Evolutionary conservation across 2,888 invertebrate genomes (phyloP).

Genomic region (Macrosiphum euphorbiae): DNA sequence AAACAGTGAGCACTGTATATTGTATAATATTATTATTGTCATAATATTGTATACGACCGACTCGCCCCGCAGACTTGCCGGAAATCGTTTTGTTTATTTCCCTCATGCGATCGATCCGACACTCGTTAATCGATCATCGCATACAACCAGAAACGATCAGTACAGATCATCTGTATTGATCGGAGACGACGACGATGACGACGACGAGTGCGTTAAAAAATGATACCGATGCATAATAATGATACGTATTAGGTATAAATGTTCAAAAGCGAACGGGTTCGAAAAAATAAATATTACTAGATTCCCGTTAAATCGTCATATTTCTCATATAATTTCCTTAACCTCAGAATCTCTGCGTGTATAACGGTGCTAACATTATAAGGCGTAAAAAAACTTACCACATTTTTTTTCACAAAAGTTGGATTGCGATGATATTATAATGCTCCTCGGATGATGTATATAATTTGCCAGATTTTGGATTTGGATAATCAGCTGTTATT

Average conservation of each 20-base stretch:
- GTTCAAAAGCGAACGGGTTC: background rate
- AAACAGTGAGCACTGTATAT: background rate
- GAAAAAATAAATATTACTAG: background rate
- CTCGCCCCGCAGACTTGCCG: background rate
- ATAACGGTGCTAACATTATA: background rate
- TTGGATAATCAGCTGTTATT: background rate
- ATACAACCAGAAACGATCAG: background rate
- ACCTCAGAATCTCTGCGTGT: background rate
- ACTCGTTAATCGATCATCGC: background rate
- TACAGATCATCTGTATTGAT: background rate
- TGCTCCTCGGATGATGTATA: background rate
- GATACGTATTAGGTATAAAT: background rate
- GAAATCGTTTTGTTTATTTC: background rate
- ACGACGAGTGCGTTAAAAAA: background rate
- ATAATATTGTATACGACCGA: background rate
- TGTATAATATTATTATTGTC: background rate
- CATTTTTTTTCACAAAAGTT: slow-evolving; percentile 6
- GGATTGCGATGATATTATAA: background rate
- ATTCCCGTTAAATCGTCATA: slow-evolving; percentile 19
- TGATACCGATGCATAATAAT: background rate
- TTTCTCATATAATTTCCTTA: slow-evolving; percentile 12
- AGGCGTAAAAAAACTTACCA: background rate
- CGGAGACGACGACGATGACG: background rate
- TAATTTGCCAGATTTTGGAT: background rate
- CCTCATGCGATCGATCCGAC: background rate